Evolutionary conservation across 2,888 invertebrate genomes (phyloP), one percentile per base, ranked within the genome.

Genomic region (Poecilus cupreus): DNA sequence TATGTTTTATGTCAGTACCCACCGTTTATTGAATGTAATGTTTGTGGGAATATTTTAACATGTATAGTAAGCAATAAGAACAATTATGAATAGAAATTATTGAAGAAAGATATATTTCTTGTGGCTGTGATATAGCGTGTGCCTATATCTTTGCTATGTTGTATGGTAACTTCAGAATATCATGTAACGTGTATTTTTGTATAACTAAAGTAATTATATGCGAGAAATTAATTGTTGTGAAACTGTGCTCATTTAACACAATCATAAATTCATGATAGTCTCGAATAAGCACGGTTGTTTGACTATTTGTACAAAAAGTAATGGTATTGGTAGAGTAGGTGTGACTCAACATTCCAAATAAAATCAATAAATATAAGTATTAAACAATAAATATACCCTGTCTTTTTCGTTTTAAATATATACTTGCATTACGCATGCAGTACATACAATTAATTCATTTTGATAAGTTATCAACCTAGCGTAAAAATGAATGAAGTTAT

Each of bases 311-410:
- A 80, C 70, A 80, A 80, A n/a, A 72, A 54, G 72, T 54, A 60
- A 72, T 80, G 80, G 80, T 80, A 80, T 80, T 80, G 80, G 80
- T 80, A 72, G 24, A 57, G 39, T 70, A 80, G 72, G 57, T 80
- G 51, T 80, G 80, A 77, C 78, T 54, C 64, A 64, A 80, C 80
- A 80, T 80, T 80, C 80, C 80, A 80, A 80, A 80, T 80, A 80
- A 70, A 78, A 79, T 51, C 18, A 68, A 80, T 70, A 46, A 74
- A 74, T 13, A 76, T 60, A 77, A 80, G 72, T 72, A 80, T 22
- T 80, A 79, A 68, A 72, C 20, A 43, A 22, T 46, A 72, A 20
- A 72, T 46, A 13, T 72, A 43, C 18, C 8, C 4, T 2, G 32
- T 46, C 4, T 72, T 24, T 16, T 72, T 70, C 32, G 32, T 18